phyloP scores from a whole-genome alignment of 1,140 invertebrate genomes.

The Brachionus rubens region DNA sequence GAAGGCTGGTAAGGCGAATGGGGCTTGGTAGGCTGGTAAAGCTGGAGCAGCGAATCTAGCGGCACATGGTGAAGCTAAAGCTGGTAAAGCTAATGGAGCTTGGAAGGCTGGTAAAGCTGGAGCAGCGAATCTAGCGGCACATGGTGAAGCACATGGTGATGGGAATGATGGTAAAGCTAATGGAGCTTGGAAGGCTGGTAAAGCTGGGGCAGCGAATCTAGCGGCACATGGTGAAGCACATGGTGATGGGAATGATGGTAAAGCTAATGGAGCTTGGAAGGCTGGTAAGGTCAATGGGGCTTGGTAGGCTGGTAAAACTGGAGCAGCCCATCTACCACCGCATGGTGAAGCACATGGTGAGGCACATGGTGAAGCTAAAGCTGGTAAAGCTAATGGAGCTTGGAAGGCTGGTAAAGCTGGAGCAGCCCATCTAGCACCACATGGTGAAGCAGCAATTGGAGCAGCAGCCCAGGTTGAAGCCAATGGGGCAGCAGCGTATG shows the following conservation, averaged over 20 bases:
- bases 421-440: not conserved
- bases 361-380: no score
- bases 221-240: no score
- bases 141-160: not conserved
- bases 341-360: no score
- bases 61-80: no score
- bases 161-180: not conserved
- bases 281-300: not conserved
- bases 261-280: not conserved
- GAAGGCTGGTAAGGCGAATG: not conserved
- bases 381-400: not conserved
- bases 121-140: not conserved
- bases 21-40: not conserved
- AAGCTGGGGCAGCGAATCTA: no score
- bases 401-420: not conserved
- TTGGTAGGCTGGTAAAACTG: not conserved
- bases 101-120: not conserved
- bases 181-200: not conserved
- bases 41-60: no score
- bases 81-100: not conserved
- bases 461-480: not conserved
- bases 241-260: not conserved
- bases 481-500: not conserved
- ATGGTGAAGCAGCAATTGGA: constrained; percentile 26
- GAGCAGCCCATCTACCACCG: no score